Base-by-base conservation (phyloP, 1,140 invertebrate genomes). In the Vanessa tameamea region DNA sequence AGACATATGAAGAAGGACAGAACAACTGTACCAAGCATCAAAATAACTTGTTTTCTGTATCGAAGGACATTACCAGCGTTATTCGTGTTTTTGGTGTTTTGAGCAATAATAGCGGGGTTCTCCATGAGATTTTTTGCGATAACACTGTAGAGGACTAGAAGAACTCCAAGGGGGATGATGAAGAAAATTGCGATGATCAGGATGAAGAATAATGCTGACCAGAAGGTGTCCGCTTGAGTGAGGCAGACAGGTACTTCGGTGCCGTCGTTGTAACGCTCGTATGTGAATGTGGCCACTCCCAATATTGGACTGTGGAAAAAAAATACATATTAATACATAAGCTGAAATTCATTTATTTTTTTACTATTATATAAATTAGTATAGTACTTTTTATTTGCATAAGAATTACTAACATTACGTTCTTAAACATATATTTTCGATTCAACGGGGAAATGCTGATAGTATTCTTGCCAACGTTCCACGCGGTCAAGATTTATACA, bases 1-100 rank as follows among this genome's bases (percentile, higher is more conserved):
- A 99, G 93, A 84, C 97, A 98, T 37, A 98, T 92, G 88, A 98
- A 99, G 90, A 98, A 99, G 13, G 96, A 96, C n/a, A 96, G 84
- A 0, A 99, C 97, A 0, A 99, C 97, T 2, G 97, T 96, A 6
- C 96, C 97, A 13, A 99, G 92, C 97, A 98, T 98, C 23, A 97
- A 84, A 11, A 98, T 96, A n/a, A 96, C 95, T 92, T 96, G 96
- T 83, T 96, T 96, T 59, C 96, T 94, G 69, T 96, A 96, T 68
- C 94, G 82, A 26, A 95, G 80, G 14, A 92, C 91, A 64, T 91
- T 93, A 51, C 90, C 91, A 4, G 86, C 78, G 16, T 90, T 88
- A 67, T 80, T 88, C 15, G 93, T 82, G 77, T 93, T 93, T 78
- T 94, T 94, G 53, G 90, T 92, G 75, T 94, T 91, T n/a, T 95